Percentiles rank a stretch among this genome's conserved stretches.
phyloP scores from a whole-genome alignment of 2,797 vertebrate genomes.

The Anolis apletophallus region DNA sequence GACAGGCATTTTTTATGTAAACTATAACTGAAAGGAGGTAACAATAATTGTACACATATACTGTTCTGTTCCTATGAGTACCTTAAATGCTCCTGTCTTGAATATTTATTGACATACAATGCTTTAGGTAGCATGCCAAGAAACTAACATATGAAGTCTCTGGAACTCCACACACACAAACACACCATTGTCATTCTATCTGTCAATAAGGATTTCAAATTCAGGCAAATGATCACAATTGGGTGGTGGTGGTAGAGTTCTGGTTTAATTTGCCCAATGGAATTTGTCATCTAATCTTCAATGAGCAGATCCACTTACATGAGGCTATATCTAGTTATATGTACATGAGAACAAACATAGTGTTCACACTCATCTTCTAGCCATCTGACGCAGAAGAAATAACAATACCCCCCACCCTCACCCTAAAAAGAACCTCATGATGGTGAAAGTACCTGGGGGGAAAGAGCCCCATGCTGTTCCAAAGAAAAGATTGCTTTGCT shows the following conservation, averaged over 20 bases:
- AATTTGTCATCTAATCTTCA: conserved; percentile 62
- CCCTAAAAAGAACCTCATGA: neutral
- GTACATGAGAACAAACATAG: neutral
- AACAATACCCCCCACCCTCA: neutral
- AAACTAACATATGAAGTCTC: neutral
- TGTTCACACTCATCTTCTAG: conserved; percentile 19
- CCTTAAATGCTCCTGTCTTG: conserved; percentile 13
- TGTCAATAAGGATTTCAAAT: too few relatives aligned
- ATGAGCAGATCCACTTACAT: conserved; percentile 42
- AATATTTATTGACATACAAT: neutral
- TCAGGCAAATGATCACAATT: too few relatives aligned
- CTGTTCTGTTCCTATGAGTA: neutral
- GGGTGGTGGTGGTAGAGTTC: neutral
- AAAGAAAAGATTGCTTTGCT: neutral
- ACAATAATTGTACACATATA: neutral
- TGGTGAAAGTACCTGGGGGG: neutral
- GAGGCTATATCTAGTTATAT: conserved; percentile 41
- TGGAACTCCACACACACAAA: too few relatives aligned
- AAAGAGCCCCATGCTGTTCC: conserved; percentile 1
- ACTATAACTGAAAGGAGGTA: neutral
- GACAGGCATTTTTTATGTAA: neutral
- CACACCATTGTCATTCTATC: too few relatives aligned
- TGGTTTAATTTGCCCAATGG: conserved; percentile 49
- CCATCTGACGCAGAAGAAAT: conserved; percentile 12
- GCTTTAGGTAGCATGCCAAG: neutral